Evolutionary conservation across 1,140 invertebrate species (phyloP).

Genomic region (Heterodera carotae): DNA sequence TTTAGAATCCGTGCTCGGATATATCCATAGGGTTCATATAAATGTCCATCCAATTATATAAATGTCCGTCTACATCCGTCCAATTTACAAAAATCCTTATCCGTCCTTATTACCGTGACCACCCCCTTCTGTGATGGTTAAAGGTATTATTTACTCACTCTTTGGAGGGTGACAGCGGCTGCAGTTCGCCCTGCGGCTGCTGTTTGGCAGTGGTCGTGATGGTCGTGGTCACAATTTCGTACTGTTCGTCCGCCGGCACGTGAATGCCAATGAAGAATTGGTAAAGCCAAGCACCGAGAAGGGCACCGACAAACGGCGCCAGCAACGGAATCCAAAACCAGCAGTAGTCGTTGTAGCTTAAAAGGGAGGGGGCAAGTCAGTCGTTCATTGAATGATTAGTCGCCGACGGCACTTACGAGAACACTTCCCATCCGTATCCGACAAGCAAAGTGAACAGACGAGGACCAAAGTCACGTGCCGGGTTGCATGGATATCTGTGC

Average conservation of each 20-base stretch:
- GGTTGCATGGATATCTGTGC: slow-evolving; percentile 71
- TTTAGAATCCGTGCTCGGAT: background rate
- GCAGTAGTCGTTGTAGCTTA: slow-evolving; percentile 46
- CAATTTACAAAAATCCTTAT: too few species aligned
- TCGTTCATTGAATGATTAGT: slow-evolving; percentile 64
- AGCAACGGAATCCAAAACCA: slow-evolving; percentile 68
- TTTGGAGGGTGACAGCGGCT: slow-evolving; percentile 35
- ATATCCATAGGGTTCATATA: too few species aligned
- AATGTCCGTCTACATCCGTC: too few species aligned
- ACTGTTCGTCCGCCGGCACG: slow-evolving; percentile 40
- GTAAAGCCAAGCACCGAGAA: slow-evolving; percentile 54
- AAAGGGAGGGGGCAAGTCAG: slow-evolving; percentile 67
- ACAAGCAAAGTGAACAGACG: slow-evolving; percentile 70
- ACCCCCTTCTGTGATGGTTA: too few species aligned
- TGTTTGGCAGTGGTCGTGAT: slow-evolving; percentile 19
- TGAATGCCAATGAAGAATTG: slow-evolving; percentile 52
- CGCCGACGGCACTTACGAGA: slow-evolving; percentile 66
- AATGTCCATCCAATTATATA: background rate
- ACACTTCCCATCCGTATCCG: slow-evolving; percentile 69
- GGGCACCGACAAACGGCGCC: slow-evolving; percentile 59
- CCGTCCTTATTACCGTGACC: too few species aligned
- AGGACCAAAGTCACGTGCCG: slow-evolving; percentile 72
- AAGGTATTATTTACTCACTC: slow-evolving; percentile 35
- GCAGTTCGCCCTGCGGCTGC: slow-evolving; percentile 33
- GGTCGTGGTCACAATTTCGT: slow-evolving; percentile 49